Evolutionary conservation across 2,113 vertebrate genomes (phyloP), one percentile per base, ranked within the genome.

Genomic region (Gobius niger): DNA sequence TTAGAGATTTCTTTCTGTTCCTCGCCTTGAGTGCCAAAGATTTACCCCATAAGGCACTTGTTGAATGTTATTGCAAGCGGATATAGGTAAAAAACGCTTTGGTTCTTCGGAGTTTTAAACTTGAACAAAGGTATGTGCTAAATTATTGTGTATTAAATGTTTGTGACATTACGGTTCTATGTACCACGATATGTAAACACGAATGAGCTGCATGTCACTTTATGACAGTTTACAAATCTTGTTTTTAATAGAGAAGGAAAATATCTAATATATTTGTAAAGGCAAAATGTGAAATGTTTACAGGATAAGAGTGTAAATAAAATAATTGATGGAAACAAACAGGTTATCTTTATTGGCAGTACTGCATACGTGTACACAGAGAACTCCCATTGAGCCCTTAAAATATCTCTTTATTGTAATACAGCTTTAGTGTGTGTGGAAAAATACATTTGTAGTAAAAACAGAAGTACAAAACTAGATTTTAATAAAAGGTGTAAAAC

Each of bases 381-480:
- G 77, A 47, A 61, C 75, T 73, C 73, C 63, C 61, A 50, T 52
- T 80, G 47, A 68, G 76, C 72, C 52, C 73, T 70, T 60, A 34
- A 75, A 65, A 63, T 73, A 80, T 67, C 63, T 42, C 72, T 72
- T 76, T 82, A 85, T 84, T 75, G 82, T 87, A 84, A 82, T 85
- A 84, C 79, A 85, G 87, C 74, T 88, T 80, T 65, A 69, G 65
- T 5, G 14, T 80, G 82, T 78, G 65, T 90, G 79, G 72, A 86
- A 87, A 89, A 91, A 88, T 82, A 83, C 73, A 19, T 88, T 83
- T 80, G 83, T 78, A 84, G 80, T 88, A 90, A 24, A 91, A 88
- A 62, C 63, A 76, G 83, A 85, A 54, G 76, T 85, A 90, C 19
- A 90, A 87, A 91, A 90, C 79, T 78, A 82, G 70, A 81, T 50